phyloP scores from a whole-genome alignment of 2,113 vertebrate genomes.

The Polyodon spathula region DNA sequence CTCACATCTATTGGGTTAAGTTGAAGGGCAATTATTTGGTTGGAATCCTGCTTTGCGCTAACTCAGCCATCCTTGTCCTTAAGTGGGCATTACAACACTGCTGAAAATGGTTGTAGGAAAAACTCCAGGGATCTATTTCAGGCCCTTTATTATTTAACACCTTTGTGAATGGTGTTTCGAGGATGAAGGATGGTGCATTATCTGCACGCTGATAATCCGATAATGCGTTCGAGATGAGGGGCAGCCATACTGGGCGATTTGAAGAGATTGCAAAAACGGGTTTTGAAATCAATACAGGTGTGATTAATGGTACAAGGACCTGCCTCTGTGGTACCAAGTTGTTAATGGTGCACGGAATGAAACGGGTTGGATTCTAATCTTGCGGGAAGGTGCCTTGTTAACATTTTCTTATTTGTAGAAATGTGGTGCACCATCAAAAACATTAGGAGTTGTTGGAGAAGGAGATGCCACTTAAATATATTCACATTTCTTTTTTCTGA shows the following conservation, averaged over 20 bases:
- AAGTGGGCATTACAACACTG: slow-evolving; percentile 12
- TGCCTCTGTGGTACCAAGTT: too few species aligned
- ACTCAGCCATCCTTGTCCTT: slow-evolving; percentile 18
- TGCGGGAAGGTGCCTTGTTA: too few species aligned
- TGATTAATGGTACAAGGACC: too few species aligned
- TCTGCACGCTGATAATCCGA: not conserved
- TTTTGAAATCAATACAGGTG: not conserved
- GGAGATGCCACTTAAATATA: too few species aligned
- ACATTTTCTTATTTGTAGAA: too few species aligned
- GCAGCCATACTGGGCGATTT: not conserved
- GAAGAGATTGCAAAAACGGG: not conserved
- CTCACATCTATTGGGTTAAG: not conserved
- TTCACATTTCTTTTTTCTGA: too few species aligned
- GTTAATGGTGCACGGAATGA: too few species aligned
- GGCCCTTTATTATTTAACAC: slow-evolving; percentile 16
- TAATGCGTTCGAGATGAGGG: not conserved
- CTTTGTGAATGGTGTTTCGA: not conserved
- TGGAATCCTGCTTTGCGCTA: slow-evolving; percentile 2
- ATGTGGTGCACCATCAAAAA: too few species aligned
- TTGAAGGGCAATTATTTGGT: slow-evolving; percentile 22
- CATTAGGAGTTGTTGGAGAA: too few species aligned
- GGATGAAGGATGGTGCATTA: not conserved
- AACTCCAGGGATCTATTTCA: slow-evolving; percentile 4
- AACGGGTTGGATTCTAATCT: too few species aligned
- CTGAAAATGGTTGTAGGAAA: slow-evolving; percentile 20